Evolutionary conservation across 2,797 vertebrate genomes (phyloP).

Genomic region (Pygocentrus nattereri): DNA sequence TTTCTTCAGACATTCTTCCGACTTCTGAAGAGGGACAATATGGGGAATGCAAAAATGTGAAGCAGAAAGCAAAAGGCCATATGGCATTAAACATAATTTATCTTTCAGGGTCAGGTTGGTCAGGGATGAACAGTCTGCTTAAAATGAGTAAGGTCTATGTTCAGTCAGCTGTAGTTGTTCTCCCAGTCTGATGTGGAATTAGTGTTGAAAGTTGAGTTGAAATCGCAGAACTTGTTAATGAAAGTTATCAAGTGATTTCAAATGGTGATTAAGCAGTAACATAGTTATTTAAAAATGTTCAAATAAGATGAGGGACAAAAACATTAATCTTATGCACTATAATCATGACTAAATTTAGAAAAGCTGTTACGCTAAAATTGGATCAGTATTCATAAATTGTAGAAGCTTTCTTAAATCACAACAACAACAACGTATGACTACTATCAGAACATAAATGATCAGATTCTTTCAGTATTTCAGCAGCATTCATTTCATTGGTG

Average conservation of each 20-base stretch:
- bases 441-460: no score
- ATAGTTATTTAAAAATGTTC: background rate
- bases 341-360: no score
- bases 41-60: background rate
- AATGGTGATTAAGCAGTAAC: background rate
- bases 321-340: no score
- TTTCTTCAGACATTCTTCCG: slow-evolving; percentile 26
- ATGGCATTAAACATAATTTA: background rate
- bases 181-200: background rate
- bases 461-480: no score
- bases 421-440: no score
- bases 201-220: background rate
- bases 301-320: background rate
- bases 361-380: no score
- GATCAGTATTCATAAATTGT: no score
- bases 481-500: no score
- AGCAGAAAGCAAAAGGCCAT: background rate
- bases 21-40: slow-evolving; percentile 11
- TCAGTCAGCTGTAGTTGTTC: background rate
- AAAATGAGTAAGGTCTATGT: background rate
- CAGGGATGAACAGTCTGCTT: background rate
- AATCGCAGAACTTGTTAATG: background rate
- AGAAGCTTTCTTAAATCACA: no score
- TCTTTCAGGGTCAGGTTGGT: background rate
- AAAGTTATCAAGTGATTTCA: background rate